Percentiles rank a stretch among this genome's conserved stretches.
Conservation (phyloP, 2,113 vertebrate species). For the Ptyas mucosa region DNA sequence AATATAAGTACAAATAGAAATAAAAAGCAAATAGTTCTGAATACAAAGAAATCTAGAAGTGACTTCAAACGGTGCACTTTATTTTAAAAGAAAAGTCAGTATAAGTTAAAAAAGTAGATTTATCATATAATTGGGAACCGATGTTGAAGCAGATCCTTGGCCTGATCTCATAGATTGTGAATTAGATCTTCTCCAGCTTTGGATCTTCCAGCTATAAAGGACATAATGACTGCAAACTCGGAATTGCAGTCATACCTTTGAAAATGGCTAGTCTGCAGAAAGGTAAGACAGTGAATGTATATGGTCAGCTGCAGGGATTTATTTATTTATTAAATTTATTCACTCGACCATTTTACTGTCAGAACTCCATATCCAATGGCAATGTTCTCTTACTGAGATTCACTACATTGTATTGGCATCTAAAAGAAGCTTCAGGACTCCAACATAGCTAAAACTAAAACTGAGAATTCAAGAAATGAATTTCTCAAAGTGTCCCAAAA, state of each 20-base stretch:
- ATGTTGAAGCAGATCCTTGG: background rate
- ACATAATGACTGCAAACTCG: background rate
- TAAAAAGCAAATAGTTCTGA: background rate
- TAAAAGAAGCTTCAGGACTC: background rate
- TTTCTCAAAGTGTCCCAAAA: background rate
- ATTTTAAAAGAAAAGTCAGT: background rate
- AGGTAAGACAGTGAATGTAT: background rate
- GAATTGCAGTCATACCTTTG: background rate
- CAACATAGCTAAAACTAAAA: background rate
- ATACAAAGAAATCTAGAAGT: background rate
- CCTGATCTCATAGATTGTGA: background rate
- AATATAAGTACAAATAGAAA: background rate
- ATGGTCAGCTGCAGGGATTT: background rate
- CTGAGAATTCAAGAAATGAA: background rate
- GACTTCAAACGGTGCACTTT: background rate
- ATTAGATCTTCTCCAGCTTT: background rate
- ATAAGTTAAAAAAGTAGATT: background rate
- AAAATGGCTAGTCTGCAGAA: background rate
- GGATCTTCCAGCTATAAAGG: background rate
- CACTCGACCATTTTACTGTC: background rate
- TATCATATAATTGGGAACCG: background rate
- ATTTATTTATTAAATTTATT: background rate
- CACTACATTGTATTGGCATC: background rate
- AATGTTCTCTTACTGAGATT: background rate
- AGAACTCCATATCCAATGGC: background rate